Evolutionary conservation across 2,888 invertebrate genomes (phyloP).

Genomic region (Holacanthella duospinosa): DNA sequence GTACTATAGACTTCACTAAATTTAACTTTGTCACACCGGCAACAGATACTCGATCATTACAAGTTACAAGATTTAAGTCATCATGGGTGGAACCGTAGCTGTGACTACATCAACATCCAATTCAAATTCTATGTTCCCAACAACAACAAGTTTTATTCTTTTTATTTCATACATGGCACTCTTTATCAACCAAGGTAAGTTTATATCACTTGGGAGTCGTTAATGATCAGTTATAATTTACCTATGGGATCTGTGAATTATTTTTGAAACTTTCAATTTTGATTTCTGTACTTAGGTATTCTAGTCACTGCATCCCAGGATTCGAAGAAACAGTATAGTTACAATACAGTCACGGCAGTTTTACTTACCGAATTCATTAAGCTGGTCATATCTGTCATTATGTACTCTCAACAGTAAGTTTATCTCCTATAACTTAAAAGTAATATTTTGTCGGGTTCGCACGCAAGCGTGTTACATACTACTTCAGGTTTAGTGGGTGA

Average conservation of each 20-base stretch:
- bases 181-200: slow-evolving; percentile 84
- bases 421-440: slow-evolving; percentile 17
- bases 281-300: slow-evolving; percentile 56
- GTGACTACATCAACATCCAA: no score
- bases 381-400: slow-evolving; percentile 56
- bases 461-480: no score
- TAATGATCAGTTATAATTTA: no score
- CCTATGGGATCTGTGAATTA: not conserved
- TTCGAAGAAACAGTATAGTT: slow-evolving; percentile 66
- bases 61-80: no score
- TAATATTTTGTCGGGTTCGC: no score
- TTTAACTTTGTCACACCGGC: no score
- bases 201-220: slow-evolving; percentile 14
- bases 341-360: slow-evolving; percentile 79
- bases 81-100: no score
- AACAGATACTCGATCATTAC: no score
- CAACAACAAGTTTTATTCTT: slow-evolving; percentile 64
- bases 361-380: slow-evolving; percentile 78
- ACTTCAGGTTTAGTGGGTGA: no score
- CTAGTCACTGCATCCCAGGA: slow-evolving; percentile 82
- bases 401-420: slow-evolving; percentile 48
- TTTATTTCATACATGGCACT: slow-evolving; percentile 76
- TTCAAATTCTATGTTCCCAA: slow-evolving; percentile 69
- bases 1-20: no score
- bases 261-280: slow-evolving; percentile 6